Evolutionary conservation across 2,888 invertebrate species (phyloP).

Genomic region (Elegia similella): DNA sequence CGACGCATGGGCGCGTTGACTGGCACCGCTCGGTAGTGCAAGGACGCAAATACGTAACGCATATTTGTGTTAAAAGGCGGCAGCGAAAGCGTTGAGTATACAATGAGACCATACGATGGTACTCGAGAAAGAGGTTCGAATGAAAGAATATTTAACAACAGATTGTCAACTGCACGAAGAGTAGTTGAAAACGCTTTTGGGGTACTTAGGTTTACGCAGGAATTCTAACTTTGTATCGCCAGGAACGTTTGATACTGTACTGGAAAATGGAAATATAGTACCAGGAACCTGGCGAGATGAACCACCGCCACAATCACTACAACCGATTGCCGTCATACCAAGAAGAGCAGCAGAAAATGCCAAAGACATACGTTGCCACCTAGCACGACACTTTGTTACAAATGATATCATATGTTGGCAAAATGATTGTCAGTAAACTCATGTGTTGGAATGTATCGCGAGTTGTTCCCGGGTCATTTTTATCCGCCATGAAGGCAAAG

Average conservation of each 20-base stretch:
- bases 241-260: slow-evolving; percentile 29
- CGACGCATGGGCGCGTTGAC: no score
- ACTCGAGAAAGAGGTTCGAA: slow-evolving; percentile 25
- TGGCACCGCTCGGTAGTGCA: no score
- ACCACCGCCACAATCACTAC: slow-evolving; percentile 27
- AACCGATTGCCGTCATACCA: slow-evolving; percentile 30
- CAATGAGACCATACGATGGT: slow-evolving; percentile 28
- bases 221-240: slow-evolving; percentile 26
- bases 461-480: slow-evolving; percentile 30
- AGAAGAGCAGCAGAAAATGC: slow-evolving; percentile 30
- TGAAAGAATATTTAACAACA: slow-evolving; percentile 27
- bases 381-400: slow-evolving; percentile 32
- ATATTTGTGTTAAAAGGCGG: no score
- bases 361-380: slow-evolving; percentile 27
- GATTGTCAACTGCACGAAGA: slow-evolving; percentile 25
- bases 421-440: slow-evolving; percentile 29
- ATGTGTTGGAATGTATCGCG: slow-evolving; percentile 29
- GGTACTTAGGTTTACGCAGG: no score
- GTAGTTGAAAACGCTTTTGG: no score
- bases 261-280: slow-evolving; percentile 28
- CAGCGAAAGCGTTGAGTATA: no score
- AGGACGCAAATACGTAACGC: no score
- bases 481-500: slow-evolving; percentile 33
- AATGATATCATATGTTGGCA: slow-evolving; percentile 32
- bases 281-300: slow-evolving; percentile 35